Evolutionary conservation across 2,113 vertebrate species (phyloP), one percentile per base, ranked within the genome.

Genomic region (Macroglossus sobrinus): DNA sequence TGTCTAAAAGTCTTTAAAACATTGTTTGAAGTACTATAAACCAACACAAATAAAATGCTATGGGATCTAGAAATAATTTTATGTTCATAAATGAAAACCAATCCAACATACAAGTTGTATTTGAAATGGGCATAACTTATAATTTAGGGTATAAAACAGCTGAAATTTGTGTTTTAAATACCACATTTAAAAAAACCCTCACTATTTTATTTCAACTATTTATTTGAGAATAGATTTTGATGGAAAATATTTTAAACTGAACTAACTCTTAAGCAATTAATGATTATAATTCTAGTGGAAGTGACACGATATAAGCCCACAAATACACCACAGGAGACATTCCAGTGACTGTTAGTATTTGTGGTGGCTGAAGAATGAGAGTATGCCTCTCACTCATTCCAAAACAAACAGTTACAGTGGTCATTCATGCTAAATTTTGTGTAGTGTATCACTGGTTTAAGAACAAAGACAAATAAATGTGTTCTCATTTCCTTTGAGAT

Each of bases 181-280:
- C n/a, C 18, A 55, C 26, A 28, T 28, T 96, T 94, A 40, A 63
- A 81, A 85, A 91, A 78, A 5, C 26, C 30, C 24, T 91, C 15
- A 59, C 61, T 76, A 28, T 79, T 97, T 97, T 84, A 89, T 89
- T 93, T 93, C 81, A 93, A 96, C 81, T 55, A 92, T 93, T 94
- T 96, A 95, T 96, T 94, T 85, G 72, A 96, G 78, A 93, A 64
- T 75, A 47, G 24, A 91, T 80, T 97, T 94, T 93, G 89, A 91
- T 97, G 97, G 93, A 97, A 97, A 97, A 86, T 93, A 97, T 95
- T 97, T 97, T 94, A 74, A 96, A 81, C 55, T 75, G 93, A 88
- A 95, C 84, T 94, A 97, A 97, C 96, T 96, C 93, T 93, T 93
- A 87, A 96, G 22, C 96, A 84, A 80, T 88, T 97, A 28, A 72